These are phyloP conservation scores for Allacma fusca DNA, from an alignment of 2,888 invertebrate genomes.

Conservation along the genomic window DNA sequence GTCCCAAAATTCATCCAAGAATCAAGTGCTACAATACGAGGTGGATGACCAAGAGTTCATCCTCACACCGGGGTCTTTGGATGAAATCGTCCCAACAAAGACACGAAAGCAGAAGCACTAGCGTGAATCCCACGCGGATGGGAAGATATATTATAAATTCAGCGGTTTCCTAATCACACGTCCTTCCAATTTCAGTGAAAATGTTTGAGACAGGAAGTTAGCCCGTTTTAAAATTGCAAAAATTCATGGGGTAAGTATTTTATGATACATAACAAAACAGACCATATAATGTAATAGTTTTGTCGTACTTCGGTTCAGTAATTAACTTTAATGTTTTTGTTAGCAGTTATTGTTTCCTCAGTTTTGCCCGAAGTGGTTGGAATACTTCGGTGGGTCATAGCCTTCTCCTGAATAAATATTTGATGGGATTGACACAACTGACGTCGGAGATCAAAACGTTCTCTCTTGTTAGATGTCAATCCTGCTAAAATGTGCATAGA, in stretches of 20 bases:
- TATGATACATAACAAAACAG: too few relatives aligned
- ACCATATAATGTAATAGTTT: too few relatives aligned
- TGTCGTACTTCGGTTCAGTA: too few relatives aligned
- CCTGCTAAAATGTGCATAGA: conserved; percentile 92
- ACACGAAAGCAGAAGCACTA: conserved; percentile 61
- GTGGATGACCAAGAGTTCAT: conserved; percentile 60
- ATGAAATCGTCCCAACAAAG: conserved; percentile 58
- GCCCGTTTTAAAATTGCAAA: conserved; percentile 98
- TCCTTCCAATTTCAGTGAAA: conserved; percentile 97
- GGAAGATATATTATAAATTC: conserved; percentile 88
- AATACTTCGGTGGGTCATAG: conserved; percentile 99
- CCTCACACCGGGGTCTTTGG: conserved; percentile 50
- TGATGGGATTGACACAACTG: conserved; percentile 95
- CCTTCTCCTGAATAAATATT: conserved; percentile 97
- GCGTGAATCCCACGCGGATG: conserved; percentile 63
- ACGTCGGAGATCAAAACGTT: conserved; percentile 81
- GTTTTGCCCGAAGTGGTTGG: conserved; percentile 98
- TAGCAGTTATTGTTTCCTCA: conserved; percentile 94
- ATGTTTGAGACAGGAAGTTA: conserved; percentile 93
- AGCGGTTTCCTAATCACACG: conserved; percentile 95
- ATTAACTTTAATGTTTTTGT: conserved; percentile 53
- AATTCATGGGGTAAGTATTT: conserved; percentile 89
- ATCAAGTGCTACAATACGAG: conserved; percentile 51
- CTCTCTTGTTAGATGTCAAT: conserved; percentile 93
- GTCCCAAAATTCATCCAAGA: conserved; percentile 56